Evolutionary conservation across 2,888 invertebrate genomes (phyloP).

Genomic region (Schrankia costaestrigalis): DNA sequence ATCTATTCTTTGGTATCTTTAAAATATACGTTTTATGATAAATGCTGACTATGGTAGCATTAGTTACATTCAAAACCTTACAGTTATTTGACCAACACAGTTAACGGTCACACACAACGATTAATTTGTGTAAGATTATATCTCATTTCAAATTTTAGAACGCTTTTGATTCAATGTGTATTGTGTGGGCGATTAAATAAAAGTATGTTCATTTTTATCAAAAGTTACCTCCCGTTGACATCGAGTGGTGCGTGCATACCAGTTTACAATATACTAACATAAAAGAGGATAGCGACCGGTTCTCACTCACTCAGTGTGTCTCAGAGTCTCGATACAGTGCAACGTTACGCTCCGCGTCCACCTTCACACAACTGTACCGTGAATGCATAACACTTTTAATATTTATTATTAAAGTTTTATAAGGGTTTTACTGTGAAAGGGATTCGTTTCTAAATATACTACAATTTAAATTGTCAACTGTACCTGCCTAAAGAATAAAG

Average conservation of each 20-base stretch:
- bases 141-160: slow-evolving; percentile 39
- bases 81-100: slow-evolving; percentile 37
- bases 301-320: slow-evolving; percentile 67
- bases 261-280: slow-evolving; percentile 67
- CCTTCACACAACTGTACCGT: slow-evolving; percentile 19
- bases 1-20: no score
- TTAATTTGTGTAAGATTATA: slow-evolving; percentile 42
- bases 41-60: slow-evolving; percentile 5
- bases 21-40: not conserved
- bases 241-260: slow-evolving; percentile 56
- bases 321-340: slow-evolving; percentile 45
- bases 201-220: slow-evolving; percentile 43
- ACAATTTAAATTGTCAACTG: no score
- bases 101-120: slow-evolving; percentile 35
- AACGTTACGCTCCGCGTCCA: slow-evolving; percentile 41
- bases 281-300: slow-evolving; percentile 72
- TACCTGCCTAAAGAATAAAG: no score
- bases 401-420: slow-evolving; percentile 11
- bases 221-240: slow-evolving; percentile 45
- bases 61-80: slow-evolving; percentile 17
- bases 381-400: no score
- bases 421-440: slow-evolving; percentile 17
- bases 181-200: slow-evolving; percentile 44
- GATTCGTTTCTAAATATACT: slow-evolving; percentile 5
- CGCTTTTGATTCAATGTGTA: slow-evolving; percentile 27